Evolutionary conservation across 2,113 vertebrate genomes (phyloP).

Genomic region (Osmerus mordax): DNA sequence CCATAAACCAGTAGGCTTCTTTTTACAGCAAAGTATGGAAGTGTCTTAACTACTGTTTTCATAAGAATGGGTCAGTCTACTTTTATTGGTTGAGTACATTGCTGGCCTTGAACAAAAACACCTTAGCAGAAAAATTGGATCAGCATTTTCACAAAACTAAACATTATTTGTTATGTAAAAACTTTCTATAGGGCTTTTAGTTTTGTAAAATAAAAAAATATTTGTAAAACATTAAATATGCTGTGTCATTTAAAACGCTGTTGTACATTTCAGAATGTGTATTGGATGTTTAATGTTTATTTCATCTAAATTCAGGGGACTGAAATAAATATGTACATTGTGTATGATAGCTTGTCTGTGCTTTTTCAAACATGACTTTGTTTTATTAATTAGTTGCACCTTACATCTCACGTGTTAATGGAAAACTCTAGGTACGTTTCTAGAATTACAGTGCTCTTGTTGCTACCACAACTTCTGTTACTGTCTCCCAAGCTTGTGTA

Average conservation of each 20-base stretch:
- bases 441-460: background rate
- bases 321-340: conserved; percentile 38
- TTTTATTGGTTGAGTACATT: conserved; percentile 1
- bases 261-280: conserved; percentile 43
- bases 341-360: conserved; percentile 7
- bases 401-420: too few relatives aligned
- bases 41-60: conserved; percentile 23
- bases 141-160: conserved; percentile 8
- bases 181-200: conserved; percentile 9
- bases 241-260: conserved; percentile 12
- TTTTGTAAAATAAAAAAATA: conserved; percentile 21
- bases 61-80: background rate
- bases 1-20: conserved; percentile 27
- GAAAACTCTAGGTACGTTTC: background rate
- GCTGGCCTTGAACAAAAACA: conserved; percentile 4
- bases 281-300: conserved; percentile 27
- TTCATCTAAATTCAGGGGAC: conserved; percentile 32
- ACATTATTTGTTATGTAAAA: conserved; percentile 1
- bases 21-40: conserved; percentile 18
- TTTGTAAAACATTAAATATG: conserved; percentile 10
- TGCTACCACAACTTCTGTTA: background rate
- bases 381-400: background rate
- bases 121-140: conserved; percentile 1
- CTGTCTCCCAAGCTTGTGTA: background rate
- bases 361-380: background rate